These are phyloP conservation scores for Habropoda laboriosa DNA, from an alignment of 1,140 invertebrate species.

Conservation along the genomic window DNA sequence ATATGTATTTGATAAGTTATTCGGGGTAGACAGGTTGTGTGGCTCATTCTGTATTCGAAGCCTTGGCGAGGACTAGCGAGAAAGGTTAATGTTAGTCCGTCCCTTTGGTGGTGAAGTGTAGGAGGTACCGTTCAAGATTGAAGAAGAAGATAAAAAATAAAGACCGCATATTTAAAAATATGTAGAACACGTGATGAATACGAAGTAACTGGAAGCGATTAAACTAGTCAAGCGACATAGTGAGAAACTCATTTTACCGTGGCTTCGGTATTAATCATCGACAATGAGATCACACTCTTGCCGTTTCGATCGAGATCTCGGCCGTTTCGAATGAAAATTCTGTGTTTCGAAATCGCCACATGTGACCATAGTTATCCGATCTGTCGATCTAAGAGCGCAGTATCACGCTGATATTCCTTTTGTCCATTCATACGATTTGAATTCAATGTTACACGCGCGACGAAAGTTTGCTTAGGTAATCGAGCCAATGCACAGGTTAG, in stretches of 20 bases:
- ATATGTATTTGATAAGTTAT: too few relatives aligned
- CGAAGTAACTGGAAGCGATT: not conserved
- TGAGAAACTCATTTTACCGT: not conserved
- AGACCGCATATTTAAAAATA: not conserved
- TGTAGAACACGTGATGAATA: not conserved
- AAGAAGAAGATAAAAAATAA: too few relatives aligned
- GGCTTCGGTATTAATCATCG: slow-evolving; percentile 16
- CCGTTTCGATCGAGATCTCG: slow-evolving; percentile 6
- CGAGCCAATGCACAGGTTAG: not conserved
- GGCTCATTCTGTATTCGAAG: too few relatives aligned
- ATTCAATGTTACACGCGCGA: slow-evolving; percentile 23
- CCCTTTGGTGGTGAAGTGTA: too few relatives aligned
- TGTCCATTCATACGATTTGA: not conserved
- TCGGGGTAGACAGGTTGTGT: too few relatives aligned
- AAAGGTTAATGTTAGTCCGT: too few relatives aligned
- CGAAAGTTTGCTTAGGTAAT: slow-evolving; percentile 30
- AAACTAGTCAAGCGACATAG: not conserved
- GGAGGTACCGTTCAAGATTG: too few relatives aligned
- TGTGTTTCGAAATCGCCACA: not conserved
- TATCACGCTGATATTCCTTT: not conserved
- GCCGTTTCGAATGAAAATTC: not conserved
- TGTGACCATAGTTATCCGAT: not conserved
- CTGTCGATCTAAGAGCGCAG: not conserved
- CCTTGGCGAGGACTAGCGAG: too few relatives aligned
- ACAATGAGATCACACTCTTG: not conserved